Evolutionary conservation across 2,888 invertebrate genomes (phyloP), one percentile per base, ranked within the genome.

Genomic region (Pharmacophagus antenor): DNA sequence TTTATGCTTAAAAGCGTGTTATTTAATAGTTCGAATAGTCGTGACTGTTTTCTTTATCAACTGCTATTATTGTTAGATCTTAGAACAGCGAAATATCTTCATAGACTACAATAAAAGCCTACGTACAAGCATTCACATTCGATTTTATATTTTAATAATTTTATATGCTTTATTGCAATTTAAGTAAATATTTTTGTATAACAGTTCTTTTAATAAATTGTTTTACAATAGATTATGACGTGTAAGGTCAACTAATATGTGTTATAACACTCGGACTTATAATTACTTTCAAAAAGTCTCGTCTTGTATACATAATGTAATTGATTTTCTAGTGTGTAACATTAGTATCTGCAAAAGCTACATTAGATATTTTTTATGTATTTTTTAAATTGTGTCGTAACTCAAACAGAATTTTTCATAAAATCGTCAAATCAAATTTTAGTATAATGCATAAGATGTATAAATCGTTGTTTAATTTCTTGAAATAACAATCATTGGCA

Each of bases 241-340:
- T 7, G 42, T 44, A 44, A 37, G 56, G 78, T 78, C 75, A 77
- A 78, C 76, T 76, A 21, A 44, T 66, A 72, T 61, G 72, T 72
- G 71, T 51, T 70, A 70, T 72, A 69, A 22, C 20, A 62, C 48
- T 22, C 58, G 27, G 54, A 56, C 62, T 37, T 42, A 56, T 56
- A 3, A 5, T 52, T 47, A 18, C 46, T 21, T 22, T n/a, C 15
- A 27, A 51, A 51, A 15, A 10, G 12, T 31, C 27, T 18, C 8
- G 22, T 17, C 17, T 48, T 48, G 17, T 22, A 48, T 4, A 23
- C 2, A 22, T n/a, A n/a, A n/a, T 48, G 8, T n/a, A 48, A 25
- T 48, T 48, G n/a, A n/a, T 25, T 25, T 23, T 17, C 17, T 25
- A 17, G 2, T 17, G 2, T 17, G 17, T 25, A 17, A 22, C 6